These are phyloP conservation scores for Pocillopora damicornis DNA, from an alignment of 64 coral and sea anemone species.

Conservation along the genomic window DNA sequence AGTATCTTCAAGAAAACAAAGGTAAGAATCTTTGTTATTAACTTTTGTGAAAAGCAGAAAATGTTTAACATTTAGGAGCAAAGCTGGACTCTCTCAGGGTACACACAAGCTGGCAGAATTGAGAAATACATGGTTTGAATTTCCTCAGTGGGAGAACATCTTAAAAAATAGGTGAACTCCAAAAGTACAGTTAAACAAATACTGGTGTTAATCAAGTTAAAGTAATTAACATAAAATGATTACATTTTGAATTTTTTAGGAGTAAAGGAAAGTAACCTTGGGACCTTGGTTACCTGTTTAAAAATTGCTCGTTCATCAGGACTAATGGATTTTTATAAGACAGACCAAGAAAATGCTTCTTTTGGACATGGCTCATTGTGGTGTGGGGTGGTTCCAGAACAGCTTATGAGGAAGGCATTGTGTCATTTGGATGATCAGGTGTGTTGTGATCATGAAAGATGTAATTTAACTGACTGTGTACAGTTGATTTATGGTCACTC, in stretches of 20 bases:
- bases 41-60: neutral
- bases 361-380: slow-evolving; percentile 15
- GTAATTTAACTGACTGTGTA: no score
- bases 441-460: neutral
- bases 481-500: no score
- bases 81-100: no score
- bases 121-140: no score
- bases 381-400: slow-evolving; percentile 74
- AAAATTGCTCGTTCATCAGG: slow-evolving; percentile 82
- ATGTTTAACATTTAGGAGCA: no score
- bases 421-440: slow-evolving; percentile 92
- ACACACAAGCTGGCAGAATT: no score
- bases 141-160: no score
- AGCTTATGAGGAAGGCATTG: slow-evolving; percentile 67
- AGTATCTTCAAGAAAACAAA: slow-evolving; percentile 34
- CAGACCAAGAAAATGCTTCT: neutral
- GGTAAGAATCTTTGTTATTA: neutral
- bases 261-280: slow-evolving; percentile 40
- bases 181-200: no score
- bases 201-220: no score
- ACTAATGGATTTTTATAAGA: slow-evolving; percentile 42
- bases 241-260: neutral
- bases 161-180: no score
- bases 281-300: slow-evolving; percentile 71
- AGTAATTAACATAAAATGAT: no score